Evolutionary conservation across 1,140 invertebrate species (phyloP), one percentile per base, ranked within the genome.

Genomic region (Schlechtendalia chinensis): DNA sequence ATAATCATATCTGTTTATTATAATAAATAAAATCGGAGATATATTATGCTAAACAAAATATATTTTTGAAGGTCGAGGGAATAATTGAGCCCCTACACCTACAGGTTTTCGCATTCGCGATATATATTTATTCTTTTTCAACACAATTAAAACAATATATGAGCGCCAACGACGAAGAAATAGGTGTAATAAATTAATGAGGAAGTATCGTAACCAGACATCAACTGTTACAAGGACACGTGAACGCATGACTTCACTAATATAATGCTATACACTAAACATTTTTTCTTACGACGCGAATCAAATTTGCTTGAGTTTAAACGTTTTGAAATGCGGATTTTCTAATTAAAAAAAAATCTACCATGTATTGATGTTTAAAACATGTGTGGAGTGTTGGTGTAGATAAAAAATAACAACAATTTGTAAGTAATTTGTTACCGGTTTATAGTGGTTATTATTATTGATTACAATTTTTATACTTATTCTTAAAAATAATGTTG

Each of bases 221-320:
- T n/a, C 19, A 72, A 29, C 16, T 81, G 27, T n/a, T 74, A 72
- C 81, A 59, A 81, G 56, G 56, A 56, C 32, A 39, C 50, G 12
- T 53, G 11, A 45, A 75, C 80, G 2, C 77, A 32, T 45, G 53
- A 79, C 67, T 79, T 82, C 2, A 19, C 29, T 19, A 65, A 65
- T 65, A 39, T 14, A 39, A 11, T 39, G 39, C 32, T 32, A 39
- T 39, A 32, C 19, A 19, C 16, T 39, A 39, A 39, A 65, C 19
- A 32, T 39, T 39, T 39, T 39, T 39, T 39, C 11, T 61, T 10
- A 61, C 5, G 16, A 29, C 16, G 59, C 27, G 47, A 29, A 63
- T 29, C 17, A 19, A 29, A 32, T 63, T 63, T 29, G 27, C 14
- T 61, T 61, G 22, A 61, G 2, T 63, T 32, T 19, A 11, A 3